Base-by-base conservation (phyloP, 2,797 vertebrate species). In the Spondyliosoma cantharus region DNA sequence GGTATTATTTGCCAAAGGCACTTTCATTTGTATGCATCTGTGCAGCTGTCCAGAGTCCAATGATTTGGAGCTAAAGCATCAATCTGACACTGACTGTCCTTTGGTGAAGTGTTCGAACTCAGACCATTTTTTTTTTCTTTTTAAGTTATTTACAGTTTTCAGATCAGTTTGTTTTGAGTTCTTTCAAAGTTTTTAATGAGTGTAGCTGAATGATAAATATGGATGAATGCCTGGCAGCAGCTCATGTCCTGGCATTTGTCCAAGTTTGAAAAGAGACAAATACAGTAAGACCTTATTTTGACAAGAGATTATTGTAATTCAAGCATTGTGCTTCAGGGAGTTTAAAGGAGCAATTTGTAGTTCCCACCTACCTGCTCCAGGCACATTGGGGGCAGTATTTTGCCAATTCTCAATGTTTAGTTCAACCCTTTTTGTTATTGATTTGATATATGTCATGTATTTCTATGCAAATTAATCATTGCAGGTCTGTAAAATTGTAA, bases 1-100 rank as follows among this genome's bases (percentile, higher is more conserved):
- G 87, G 86, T 77, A 78, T 89, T 86, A 83, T 89, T 93, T 90
- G 78, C 77, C 87, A 89, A 82, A 90, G 88, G 87, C 89, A 92
- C 92, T 90, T 92, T 90, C 75, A 76, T 89, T 89, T 87, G 78
- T 71, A 53, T 63, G 58, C 54, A 68, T 86, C 49, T 71, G 63
- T 84, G 48, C 68, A 54, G 65, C 22, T 84, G 79, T 66, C 48
- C 20, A 20, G 66, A 83, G 81, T 76, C 71, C 77, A 81, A 60
- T 83, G 80, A 84, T 85, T 87, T 88, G 74, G 59, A 74, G 74
- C 65, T 70, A 68, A 61, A 73, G 67, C 56, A 64, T 45, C 80
- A 86, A 82, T 88, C 67, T 54, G 74, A 81, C 62, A 11, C 50
- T 17, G 48, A 19, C 43, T 68, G 65, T 50, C 15, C 45, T 66